phyloP scores from a whole-genome alignment of 2,888 invertebrate genomes.

The Clivina fossor region DNA sequence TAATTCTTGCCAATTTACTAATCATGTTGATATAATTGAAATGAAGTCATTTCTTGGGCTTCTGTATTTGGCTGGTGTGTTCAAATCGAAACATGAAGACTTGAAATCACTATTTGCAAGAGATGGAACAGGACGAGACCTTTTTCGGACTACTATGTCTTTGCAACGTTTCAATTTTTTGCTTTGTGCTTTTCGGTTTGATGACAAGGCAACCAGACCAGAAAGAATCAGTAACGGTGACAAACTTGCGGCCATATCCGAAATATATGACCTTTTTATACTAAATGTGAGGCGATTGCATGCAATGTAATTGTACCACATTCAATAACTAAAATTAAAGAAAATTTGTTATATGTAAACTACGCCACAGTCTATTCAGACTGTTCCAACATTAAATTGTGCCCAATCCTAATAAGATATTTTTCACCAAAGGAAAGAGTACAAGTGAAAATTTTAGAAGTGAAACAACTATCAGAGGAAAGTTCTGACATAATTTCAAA shows the following conservation, averaged over 20 bases:
- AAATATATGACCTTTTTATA: conserved; percentile 8
- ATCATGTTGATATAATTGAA: conserved; percentile 9
- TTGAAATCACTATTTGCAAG: conserved; percentile 1
- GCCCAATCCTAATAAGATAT: no score
- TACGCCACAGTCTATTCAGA: no score
- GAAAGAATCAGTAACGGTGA: conserved; percentile 1
- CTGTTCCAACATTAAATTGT: no score
- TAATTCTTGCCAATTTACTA: not conserved
- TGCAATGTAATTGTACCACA: no score
- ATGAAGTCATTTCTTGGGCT: conserved; percentile 13
- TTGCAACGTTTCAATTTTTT: conserved; percentile 6
- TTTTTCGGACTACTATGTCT: conserved; percentile 7
- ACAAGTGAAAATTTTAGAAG: no score
- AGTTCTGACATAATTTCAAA: no score
- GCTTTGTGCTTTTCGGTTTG: conserved; percentile 9
- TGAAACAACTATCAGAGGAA: no score
- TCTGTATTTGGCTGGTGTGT: conserved; percentile 1
- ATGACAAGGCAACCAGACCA: conserved; percentile 10
- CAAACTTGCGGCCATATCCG: not conserved
- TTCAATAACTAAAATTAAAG: no score
- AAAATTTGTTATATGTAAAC: no score
- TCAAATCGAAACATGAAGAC: conserved; percentile 5
- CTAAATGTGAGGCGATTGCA: no score
- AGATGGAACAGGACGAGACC: conserved; percentile 16
- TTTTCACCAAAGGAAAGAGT: no score